phyloP scores from a whole-genome alignment of 2,888 invertebrate genomes.

The Anticlea derivata region DNA sequence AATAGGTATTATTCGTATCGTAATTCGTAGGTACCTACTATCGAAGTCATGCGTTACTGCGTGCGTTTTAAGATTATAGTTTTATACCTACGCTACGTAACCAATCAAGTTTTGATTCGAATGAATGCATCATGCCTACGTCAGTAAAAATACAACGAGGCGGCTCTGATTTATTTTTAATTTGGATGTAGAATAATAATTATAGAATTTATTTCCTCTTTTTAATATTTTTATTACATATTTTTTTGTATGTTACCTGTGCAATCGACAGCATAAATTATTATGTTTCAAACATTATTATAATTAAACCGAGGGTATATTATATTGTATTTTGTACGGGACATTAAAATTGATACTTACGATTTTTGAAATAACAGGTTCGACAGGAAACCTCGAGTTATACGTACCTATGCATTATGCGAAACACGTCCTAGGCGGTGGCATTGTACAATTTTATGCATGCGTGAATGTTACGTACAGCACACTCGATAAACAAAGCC shows the following conservation, averaged over 20 bases:
- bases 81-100: slow-evolving; percentile 3
- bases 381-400: slow-evolving; percentile 22
- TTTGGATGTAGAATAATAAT: no score
- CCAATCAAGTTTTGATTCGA: slow-evolving; percentile 19
- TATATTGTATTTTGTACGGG: no score
- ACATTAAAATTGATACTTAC: no score
- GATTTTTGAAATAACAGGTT: slow-evolving; percentile 15
- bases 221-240: no score
- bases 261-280: no score
- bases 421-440: slow-evolving; percentile 39
- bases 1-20: not conserved
- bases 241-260: no score
- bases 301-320: no score
- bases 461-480: slow-evolving; percentile 48
- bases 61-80: slow-evolving; percentile 7
- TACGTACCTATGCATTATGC: slow-evolving; percentile 38
- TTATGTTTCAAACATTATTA: no score
- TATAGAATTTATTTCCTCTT: no score
- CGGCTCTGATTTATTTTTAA: not conserved
- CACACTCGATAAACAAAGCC: slow-evolving; percentile 34
- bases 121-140: slow-evolving; percentile 18
- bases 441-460: slow-evolving; percentile 44
- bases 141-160: slow-evolving; percentile 9
- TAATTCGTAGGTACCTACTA: no score
- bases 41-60: slow-evolving; percentile 3